Base-by-base conservation (phyloP, 2,113 vertebrate species). In the Pomatorhinus ruficollis region DNA sequence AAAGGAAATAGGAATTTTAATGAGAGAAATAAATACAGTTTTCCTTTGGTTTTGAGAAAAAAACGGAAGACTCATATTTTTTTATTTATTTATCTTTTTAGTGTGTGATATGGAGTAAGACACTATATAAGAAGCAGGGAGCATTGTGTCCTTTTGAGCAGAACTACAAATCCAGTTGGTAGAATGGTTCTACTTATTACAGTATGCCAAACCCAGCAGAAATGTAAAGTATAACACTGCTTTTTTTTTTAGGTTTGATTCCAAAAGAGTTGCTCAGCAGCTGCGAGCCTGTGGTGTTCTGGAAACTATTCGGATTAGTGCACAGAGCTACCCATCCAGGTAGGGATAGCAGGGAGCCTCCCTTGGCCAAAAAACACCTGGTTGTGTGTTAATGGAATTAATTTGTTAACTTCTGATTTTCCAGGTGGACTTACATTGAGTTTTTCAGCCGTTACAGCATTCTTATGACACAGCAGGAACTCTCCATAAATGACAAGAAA, bases 321-420 rank as follows among this genome's bases (percentile, higher is more conserved):
- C 99, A 2, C 99, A 99, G 98, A 99, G 99, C 96, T 99, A 99
- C 93, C 99, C 99, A 0, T 99, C 99, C 97, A 98, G 99, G 99
- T 99, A 79, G 6, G 39, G 24, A 30, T 1, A 23, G 25, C 57
- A 45, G 23, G 27, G 35, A 23, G 21, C 37, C 13, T 37, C 42
- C 2, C 0, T 35, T 1, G n/a, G 44, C 77, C n/a, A 79, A 23
- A 64, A 39, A 31, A 14, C 11, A 40, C 25, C 27, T 50, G 9
- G 2, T 3, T 64, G 11, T 64, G 54, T 44, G 20, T 52, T 76
- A 40, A 71, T 47, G 1, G 60, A 60, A 35, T 40, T 9, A 24
- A 64, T 75, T 68, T 65, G 18, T 30, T 65, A 25, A 40, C 35
- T 95, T 94, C 89, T 95, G 1, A 52, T 95, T 94, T 97, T 93